Conservation (phyloP, 53 echinoderm and acorn worm species). For the Paracentrotus lividus region DNA sequence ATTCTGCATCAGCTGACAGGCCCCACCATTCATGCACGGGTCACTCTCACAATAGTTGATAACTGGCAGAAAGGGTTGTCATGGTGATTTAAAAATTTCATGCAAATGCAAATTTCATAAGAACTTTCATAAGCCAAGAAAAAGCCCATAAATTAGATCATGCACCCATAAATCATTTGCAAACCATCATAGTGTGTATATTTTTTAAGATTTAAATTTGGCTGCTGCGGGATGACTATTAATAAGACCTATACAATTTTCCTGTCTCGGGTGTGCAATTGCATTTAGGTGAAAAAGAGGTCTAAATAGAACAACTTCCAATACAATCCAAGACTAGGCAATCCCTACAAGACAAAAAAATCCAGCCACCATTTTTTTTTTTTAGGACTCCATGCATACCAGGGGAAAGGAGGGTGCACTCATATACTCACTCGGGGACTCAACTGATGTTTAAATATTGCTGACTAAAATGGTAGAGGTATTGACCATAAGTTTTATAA, state of each 20-base stretch:
- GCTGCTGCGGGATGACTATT: too few relatives aligned
- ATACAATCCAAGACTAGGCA: too few relatives aligned
- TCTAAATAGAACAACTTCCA: background rate
- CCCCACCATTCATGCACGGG: slow-evolving; percentile 83
- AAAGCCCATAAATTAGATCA: background rate
- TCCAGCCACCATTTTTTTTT: background rate
- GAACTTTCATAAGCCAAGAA: too few relatives aligned
- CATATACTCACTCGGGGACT: background rate
- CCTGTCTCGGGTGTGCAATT: background rate
- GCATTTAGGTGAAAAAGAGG: background rate
- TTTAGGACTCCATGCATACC: slow-evolving; percentile 15
- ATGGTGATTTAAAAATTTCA: background rate
- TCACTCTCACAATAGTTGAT: slow-evolving; percentile 75
- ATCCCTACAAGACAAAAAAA: background rate
- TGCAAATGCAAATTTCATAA: background rate
- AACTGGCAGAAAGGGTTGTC: slow-evolving; percentile 52
- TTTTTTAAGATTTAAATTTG: too few relatives aligned
- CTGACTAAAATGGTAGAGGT: background rate
- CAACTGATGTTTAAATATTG: background rate
- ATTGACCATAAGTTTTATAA: too few relatives aligned
- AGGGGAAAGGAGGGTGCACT: background rate
- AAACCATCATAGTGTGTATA: background rate
- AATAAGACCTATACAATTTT: background rate
- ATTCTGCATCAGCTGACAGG: slow-evolving; percentile 70
- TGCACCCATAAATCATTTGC: background rate